Percentiles rank a stretch among this genome's conserved stretches.
These are phyloP conservation scores for Sebastiscus albofasciatus DNA, from an alignment of 2,797 vertebrate genomes.

Conservation along the genomic window DNA sequence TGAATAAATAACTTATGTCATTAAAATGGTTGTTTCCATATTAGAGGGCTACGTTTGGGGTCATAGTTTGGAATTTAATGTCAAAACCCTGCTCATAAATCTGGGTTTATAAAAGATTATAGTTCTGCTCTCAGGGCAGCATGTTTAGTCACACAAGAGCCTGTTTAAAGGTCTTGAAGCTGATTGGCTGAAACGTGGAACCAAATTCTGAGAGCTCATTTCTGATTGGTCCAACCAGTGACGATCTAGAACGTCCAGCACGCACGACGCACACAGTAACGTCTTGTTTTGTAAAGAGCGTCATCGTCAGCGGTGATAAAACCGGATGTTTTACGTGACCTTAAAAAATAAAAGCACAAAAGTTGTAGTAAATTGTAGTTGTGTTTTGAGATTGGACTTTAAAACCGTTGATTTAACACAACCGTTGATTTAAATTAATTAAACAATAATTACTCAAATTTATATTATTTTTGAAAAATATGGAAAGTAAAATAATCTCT, in stretches of 20 bases:
- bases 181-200: conserved; percentile 21
- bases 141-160: accelerated
- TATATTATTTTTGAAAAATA: too few relatives aligned
- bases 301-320: accelerated
- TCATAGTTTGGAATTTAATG: background rate
- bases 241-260: background rate
- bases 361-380: background rate
- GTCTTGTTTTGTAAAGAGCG: background rate
- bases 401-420: background rate
- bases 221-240: conserved; percentile 28
- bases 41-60: background rate
- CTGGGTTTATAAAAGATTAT: accelerated
- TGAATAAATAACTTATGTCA: background rate
- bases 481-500: background rate
- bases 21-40: background rate
- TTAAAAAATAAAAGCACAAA: background rate
- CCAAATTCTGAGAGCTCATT: background rate
- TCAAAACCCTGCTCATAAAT: too few relatives aligned
- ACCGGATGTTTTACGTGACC: background rate
- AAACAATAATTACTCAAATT: too few relatives aligned
- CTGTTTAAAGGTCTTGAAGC: background rate
- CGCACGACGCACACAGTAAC: background rate
- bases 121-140: background rate
- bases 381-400: background rate
- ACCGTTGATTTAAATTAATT: background rate